These are phyloP conservation scores for Sardina pilchardus DNA, from an alignment of 2,113 vertebrate species.

Conservation along the genomic window DNA sequence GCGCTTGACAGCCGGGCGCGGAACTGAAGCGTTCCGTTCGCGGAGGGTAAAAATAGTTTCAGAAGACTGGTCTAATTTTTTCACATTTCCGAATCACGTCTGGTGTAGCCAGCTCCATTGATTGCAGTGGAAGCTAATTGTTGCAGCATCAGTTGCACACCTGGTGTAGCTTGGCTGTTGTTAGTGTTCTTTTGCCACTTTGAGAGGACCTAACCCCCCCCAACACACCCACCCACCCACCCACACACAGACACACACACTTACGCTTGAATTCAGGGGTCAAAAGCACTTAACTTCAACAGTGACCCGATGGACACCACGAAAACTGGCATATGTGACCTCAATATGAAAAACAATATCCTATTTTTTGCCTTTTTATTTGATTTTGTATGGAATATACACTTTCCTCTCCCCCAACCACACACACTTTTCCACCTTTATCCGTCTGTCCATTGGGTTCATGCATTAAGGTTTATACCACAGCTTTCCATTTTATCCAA, in stretches of 20 bases:
- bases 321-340: background rate
- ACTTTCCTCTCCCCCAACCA: background rate
- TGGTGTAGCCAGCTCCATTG: too few relatives aligned
- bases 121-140: too few relatives aligned
- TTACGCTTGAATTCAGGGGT: background rate
- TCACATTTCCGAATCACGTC: too few relatives aligned
- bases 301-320: background rate
- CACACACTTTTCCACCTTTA: background rate
- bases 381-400: background rate
- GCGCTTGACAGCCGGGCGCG: too few relatives aligned
- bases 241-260: background rate
- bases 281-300: slow-evolving; percentile 2
- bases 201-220: background rate
- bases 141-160: too few relatives aligned
- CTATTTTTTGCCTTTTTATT: background rate
- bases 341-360: background rate
- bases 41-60: too few relatives aligned
- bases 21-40: too few relatives aligned
- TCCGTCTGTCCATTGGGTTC: background rate
- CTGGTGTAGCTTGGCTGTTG: background rate
- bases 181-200: background rate
- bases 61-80: too few relatives aligned
- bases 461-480: slow-evolving; percentile 12
- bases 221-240: background rate
- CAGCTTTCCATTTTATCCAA: background rate